phyloP scores from a whole-genome alignment of 2,113 vertebrate species.

The Heliornis fulica region DNA sequence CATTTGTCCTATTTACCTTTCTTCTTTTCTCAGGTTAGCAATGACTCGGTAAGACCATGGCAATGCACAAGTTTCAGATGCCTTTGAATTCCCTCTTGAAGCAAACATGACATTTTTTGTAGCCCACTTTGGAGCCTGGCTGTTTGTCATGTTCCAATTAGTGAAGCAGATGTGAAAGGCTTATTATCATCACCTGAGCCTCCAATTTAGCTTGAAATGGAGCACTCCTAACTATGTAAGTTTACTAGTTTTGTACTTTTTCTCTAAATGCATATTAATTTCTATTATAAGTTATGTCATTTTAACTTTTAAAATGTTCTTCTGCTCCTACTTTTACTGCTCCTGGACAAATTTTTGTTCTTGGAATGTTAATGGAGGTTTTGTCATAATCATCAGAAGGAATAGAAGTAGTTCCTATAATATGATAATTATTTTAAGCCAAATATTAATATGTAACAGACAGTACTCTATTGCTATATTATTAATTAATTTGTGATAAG shows the following conservation, averaged over 20 bases:
- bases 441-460: slow-evolving; percentile 1
- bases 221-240: not conserved
- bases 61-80: not conserved
- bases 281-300: not conserved
- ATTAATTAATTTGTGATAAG: slow-evolving; percentile 28
- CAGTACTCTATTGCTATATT: not conserved
- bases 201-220: not conserved
- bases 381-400: slow-evolving; percentile 4
- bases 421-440: slow-evolving; percentile 29
- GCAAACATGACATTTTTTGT: not conserved
- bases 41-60: not conserved
- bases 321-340: not conserved
- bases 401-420: slow-evolving; percentile 3
- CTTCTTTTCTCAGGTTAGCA: not conserved
- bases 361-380: not conserved
- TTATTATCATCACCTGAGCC: not conserved
- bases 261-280: not conserved
- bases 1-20: not conserved
- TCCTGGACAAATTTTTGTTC: slow-evolving; percentile 3
- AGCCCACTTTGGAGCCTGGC: not conserved
- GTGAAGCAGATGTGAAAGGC: not conserved
- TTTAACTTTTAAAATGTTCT: not conserved
- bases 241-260: not conserved
- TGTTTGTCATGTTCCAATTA: not conserved
- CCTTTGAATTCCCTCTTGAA: not conserved